These are phyloP conservation scores for Lasius fuliginosus DNA, from an alignment of 2,888 invertebrate genomes.

Conservation along the genomic window DNA sequence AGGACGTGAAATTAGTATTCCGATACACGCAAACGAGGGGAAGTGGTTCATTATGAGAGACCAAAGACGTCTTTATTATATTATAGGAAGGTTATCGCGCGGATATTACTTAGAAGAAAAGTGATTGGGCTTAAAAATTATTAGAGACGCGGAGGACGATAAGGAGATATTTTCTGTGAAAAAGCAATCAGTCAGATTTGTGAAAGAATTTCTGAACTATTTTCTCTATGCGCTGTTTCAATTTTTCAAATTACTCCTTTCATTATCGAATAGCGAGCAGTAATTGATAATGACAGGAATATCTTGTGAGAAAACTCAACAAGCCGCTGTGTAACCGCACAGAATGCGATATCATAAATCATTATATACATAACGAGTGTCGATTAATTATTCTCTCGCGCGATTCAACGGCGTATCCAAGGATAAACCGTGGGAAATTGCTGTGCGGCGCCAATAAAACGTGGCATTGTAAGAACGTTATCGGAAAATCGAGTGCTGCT, in stretches of 20 bases:
- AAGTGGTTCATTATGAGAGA: not conserved
- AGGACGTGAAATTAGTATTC: not conserved
- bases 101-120: not conserved
- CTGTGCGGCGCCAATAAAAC: constrained; percentile 9
- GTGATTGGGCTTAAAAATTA: not conserved
- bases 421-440: constrained; percentile 17
- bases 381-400: constrained; percentile 34
- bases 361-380: not conserved
- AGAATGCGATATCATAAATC: constrained; percentile 15
- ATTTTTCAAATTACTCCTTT: constrained; percentile 11
- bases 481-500: constrained; percentile 51
- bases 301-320: not conserved
- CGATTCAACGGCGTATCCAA: not conserved
- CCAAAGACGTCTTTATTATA: not conserved
- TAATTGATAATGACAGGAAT: not conserved
- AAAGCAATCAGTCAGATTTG: not conserved
- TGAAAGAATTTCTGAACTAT: not conserved
- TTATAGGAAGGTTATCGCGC: not conserved
- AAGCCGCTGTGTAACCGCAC: not conserved
- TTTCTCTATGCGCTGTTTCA: not conserved
- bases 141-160: not conserved
- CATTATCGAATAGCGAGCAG: not conserved
- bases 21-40: not conserved
- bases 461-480: constrained; percentile 48
- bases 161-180: not conserved